Evolutionary conservation across 2,888 invertebrate species (phyloP).

Genomic region (Gnatocerus cornutus): DNA sequence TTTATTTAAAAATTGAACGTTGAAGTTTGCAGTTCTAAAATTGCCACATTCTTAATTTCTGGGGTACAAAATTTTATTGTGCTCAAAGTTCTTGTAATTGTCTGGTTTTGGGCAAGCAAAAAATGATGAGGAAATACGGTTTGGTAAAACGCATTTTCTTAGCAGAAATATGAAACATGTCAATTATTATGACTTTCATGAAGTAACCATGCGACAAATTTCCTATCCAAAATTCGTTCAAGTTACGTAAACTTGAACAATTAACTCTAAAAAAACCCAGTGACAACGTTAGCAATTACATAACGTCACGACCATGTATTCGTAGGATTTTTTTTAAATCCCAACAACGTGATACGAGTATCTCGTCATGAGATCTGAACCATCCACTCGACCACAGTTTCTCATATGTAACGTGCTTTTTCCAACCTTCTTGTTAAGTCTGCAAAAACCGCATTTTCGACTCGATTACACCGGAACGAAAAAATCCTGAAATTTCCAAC

Average conservation of each 20-base stretch:
- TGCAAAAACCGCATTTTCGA: conserved; percentile 8
- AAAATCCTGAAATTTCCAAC: conserved; percentile 1
- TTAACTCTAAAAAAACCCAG: conserved; percentile 7
- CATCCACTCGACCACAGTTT: conserved; percentile 18
- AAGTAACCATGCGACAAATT: no score
- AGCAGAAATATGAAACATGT: no score
- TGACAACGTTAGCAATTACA: conserved; percentile 28
- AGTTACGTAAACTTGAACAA: conserved; percentile 13
- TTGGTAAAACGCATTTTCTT: no score
- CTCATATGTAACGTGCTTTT: conserved; percentile 10
- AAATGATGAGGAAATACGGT: no score
- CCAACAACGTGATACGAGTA: conserved; percentile 20
- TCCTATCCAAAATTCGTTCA: conserved; percentile 13
- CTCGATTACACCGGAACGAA: conserved; percentile 15
- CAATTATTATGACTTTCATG: no score
- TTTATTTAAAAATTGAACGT: no score
- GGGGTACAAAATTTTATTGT: no score
- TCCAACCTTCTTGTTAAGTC: background rate
- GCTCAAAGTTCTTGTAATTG: no score
- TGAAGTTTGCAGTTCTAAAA: no score
- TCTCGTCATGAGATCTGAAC: conserved; percentile 16
- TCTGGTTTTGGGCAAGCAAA: no score
- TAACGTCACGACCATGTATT: conserved; percentile 24
- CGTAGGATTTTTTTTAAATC: conserved; percentile 11
- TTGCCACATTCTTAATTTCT: no score